phyloP scores from a whole-genome alignment of 2,113 vertebrate genomes.

The Mellivora capensis region DNA sequence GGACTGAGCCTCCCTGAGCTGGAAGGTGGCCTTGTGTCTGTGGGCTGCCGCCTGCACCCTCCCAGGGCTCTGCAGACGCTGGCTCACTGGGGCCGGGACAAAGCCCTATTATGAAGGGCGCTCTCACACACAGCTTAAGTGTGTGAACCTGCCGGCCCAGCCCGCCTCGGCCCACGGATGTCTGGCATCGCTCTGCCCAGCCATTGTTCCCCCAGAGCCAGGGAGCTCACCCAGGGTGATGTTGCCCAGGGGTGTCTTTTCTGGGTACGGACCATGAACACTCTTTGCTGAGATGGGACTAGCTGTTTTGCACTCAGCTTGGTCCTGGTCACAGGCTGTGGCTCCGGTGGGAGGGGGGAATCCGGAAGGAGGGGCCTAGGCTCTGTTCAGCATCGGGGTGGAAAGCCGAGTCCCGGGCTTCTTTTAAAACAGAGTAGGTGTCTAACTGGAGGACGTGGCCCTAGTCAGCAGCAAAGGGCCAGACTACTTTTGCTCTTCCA shows the following conservation, averaged over 20 bases:
- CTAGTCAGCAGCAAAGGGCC: not conserved
- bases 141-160: conserved; percentile 52
- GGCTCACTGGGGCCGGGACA: conserved; percentile 40
- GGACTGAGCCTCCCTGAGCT: not conserved
- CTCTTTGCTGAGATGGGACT: accelerated
- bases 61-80: not conserved
- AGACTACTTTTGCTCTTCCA: accelerated
- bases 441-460: accelerated
- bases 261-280: not conserved
- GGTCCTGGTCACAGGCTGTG: not conserved
- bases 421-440: not conserved
- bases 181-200: not conserved
- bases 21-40: not conserved
- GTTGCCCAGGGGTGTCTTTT: not conserved
- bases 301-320: too few relatives aligned
- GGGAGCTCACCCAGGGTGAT: conserved; percentile 35
- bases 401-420: not conserved
- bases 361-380: not conserved
- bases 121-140: not conserved
- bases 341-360: accelerated
- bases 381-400: accelerated
- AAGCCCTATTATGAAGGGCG: conserved; percentile 43
- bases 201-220: not conserved
- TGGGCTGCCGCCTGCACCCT: not conserved
- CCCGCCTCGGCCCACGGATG: conserved; percentile 31